Evolutionary conservation across 2,797 vertebrate genomes (phyloP).

Genomic region (Fistularia commersonii): DNA sequence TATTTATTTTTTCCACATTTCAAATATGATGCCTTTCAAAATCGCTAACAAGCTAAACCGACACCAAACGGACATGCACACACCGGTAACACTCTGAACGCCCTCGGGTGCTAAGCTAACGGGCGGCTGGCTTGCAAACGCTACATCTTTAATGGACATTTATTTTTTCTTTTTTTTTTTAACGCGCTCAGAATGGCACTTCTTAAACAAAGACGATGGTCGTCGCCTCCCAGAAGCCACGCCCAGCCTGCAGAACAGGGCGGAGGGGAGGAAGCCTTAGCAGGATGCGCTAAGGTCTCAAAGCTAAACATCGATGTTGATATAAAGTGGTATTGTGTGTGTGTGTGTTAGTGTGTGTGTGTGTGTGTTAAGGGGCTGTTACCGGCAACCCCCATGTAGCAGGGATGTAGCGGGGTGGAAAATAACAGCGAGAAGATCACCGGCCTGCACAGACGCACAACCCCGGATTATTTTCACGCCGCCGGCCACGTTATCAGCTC

Average conservation of each 20-base stretch:
- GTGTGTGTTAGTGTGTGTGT: slow-evolving; percentile 31
- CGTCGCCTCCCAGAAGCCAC: too few relatives aligned
- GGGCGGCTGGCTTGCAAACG: too few relatives aligned
- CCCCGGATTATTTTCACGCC: neutral
- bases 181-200: too few relatives aligned
- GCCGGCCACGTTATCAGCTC: slow-evolving; percentile 5
- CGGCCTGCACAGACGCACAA: neutral
- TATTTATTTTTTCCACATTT: too few relatives aligned
- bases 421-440: slow-evolving; percentile 11
- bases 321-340: neutral
- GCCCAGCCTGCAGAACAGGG: neutral
- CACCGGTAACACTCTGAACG: too few relatives aligned
- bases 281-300: slow-evolving; percentile 45
- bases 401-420: slow-evolving; percentile 10
- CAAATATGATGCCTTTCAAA: too few relatives aligned
- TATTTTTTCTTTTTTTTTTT: too few relatives aligned
- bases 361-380: slow-evolving; percentile 46
- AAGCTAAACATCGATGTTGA: slow-evolving; percentile 46
- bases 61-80: too few relatives aligned
- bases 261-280: slow-evolving; percentile 36
- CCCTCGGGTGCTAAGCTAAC: too few relatives aligned
- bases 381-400: slow-evolving; percentile 25
- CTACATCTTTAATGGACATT: too few relatives aligned
- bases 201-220: too few relatives aligned
- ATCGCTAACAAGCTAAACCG: too few relatives aligned